phyloP scores from a whole-genome alignment of 2,888 invertebrate species.

The Alcis repandata region DNA sequence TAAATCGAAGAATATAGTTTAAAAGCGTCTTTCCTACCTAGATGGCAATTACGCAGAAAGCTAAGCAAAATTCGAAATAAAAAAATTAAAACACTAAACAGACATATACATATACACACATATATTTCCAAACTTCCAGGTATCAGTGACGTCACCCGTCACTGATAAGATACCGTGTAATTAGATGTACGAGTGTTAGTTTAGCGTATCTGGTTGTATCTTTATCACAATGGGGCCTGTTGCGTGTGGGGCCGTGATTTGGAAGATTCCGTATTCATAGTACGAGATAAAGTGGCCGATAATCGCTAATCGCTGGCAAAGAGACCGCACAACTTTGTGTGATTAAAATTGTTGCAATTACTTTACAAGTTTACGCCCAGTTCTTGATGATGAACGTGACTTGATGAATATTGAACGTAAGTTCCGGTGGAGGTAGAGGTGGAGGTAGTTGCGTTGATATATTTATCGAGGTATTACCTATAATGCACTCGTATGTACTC shows the following conservation, averaged over 20 bases:
- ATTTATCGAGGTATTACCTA: too few relatives aligned
- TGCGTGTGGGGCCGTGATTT: slow-evolving; percentile 1
- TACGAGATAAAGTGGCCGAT: background rate
- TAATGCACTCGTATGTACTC: too few relatives aligned
- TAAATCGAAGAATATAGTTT: too few relatives aligned
- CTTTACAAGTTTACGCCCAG: background rate
- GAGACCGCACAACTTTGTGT: background rate
- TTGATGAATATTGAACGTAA: too few relatives aligned
- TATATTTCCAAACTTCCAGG: background rate
- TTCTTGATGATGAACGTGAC: too few relatives aligned
- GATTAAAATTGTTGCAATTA: background rate
- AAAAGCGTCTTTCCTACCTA: too few relatives aligned
- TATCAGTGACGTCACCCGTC: background rate
- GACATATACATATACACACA: background rate
- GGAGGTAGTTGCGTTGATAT: too few relatives aligned
- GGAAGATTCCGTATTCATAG: background rate
- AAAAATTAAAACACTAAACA: background rate
- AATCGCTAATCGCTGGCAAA: slow-evolving; percentile 4
- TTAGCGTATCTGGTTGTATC: slow-evolving; percentile 7
- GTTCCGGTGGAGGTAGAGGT: too few relatives aligned
- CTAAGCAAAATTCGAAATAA: too few relatives aligned
- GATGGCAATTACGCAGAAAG: too few relatives aligned
- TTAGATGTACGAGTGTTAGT: slow-evolving; percentile 23
- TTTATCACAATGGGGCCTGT: background rate
- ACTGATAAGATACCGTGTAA: slow-evolving; percentile 6